Evolutionary conservation across 2,113 vertebrate genomes (phyloP).

Genomic region (Oophaga pumilio): DNA sequence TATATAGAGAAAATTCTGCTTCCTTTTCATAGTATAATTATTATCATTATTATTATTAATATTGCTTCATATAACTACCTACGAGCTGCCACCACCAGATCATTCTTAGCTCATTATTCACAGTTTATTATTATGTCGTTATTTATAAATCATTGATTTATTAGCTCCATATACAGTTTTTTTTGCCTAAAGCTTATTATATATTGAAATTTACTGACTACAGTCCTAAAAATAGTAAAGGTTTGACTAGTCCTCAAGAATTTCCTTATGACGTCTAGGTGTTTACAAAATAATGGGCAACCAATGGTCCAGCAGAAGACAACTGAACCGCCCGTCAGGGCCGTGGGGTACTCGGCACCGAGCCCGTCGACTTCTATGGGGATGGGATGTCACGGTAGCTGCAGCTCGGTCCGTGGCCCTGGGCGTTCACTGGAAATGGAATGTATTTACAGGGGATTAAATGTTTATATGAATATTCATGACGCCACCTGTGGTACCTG

Average conservation of each 20-base stretch:
- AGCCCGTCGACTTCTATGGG: no score
- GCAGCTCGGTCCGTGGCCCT: no score
- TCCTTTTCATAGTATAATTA: neutral
- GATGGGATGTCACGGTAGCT: no score
- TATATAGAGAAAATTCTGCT: neutral
- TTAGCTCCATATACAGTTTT: neutral
- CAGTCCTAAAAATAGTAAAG: neutral
- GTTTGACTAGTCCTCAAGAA: no score
- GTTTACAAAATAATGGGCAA: neutral
- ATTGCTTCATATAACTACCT: neutral
- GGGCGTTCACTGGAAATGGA: no score
- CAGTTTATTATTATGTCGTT: neutral
- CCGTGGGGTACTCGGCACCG: no score
- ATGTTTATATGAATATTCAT: no score
- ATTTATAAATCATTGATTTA: neutral
- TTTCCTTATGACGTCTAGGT: neutral
- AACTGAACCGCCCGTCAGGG: no score
- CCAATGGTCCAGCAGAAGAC: neutral
- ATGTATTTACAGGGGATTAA: no score
- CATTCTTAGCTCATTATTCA: neutral
- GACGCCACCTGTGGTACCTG: no score
- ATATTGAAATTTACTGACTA: neutral
- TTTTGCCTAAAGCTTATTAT: neutral
- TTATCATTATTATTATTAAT: neutral
- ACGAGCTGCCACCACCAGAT: neutral